A percentile compares a stretch with the other conserved stretches of the same genome.
These are phyloP conservation scores for Melitaea cinxia DNA, from an alignment of 1,140 invertebrate species.

Conservation along the genomic window DNA sequence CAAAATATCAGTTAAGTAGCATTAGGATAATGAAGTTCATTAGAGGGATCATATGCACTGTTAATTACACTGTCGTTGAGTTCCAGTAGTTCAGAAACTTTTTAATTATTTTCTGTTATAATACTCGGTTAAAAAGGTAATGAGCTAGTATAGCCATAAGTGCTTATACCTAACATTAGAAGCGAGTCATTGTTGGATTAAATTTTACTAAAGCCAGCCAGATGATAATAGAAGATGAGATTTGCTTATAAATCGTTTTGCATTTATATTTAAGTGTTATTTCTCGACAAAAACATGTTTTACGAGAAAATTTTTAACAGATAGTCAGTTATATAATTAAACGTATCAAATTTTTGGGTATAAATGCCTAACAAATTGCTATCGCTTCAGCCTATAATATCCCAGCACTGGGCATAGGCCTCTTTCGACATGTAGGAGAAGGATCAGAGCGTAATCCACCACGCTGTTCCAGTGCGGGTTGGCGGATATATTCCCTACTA, in stretches of 20 bases:
- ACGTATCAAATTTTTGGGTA: too few species aligned
- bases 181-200: slow-evolving; percentile 59
- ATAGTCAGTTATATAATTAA: neutral
- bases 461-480: too few species aligned
- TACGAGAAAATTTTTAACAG: neutral
- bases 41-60: neutral
- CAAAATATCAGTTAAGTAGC: too few species aligned
- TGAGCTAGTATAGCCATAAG: slow-evolving; percentile 46
- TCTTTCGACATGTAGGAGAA: too few species aligned
- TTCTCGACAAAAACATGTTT: neutral
- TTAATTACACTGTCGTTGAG: neutral
- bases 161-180: slow-evolving; percentile 76
- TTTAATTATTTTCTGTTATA: neutral
- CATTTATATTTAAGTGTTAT: slow-evolving; percentile 32
- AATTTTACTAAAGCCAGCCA: slow-evolving; percentile 66
- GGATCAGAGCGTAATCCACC: too few species aligned
- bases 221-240: slow-evolving; percentile 57
- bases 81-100: neutral
- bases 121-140: slow-evolving; percentile 23
- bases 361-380: too few species aligned
- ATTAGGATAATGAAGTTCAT: neutral
- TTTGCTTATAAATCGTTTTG: slow-evolving; percentile 25
- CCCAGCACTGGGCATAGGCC: too few species aligned
- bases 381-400: too few species aligned
- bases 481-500: too few species aligned